A percentile compares a stretch with the other conserved stretches of the same genome.
phyloP scores from a whole-genome alignment of 2,113 vertebrate genomes.

The Brachyistius frenatus region DNA sequence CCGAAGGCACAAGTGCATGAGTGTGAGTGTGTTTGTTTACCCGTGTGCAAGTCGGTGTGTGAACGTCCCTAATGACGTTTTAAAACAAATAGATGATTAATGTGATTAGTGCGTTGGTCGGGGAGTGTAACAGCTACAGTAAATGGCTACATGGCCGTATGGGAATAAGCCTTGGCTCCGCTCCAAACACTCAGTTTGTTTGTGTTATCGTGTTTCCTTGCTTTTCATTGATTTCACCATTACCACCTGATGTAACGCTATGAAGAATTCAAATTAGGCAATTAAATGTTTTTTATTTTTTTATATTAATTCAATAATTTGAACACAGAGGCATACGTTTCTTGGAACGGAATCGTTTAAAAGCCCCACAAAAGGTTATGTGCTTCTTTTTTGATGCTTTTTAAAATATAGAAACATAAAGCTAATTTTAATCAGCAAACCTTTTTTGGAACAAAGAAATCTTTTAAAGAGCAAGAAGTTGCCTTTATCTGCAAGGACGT shows the following conservation, averaged over 20 bases:
- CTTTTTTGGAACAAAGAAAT: background rate
- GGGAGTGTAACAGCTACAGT: constrained; percentile 80
- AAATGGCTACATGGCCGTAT: constrained; percentile 87
- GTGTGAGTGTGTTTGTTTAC: constrained; percentile 37
- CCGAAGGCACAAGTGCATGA: constrained; percentile 48
- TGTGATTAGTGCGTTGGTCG: constrained; percentile 92
- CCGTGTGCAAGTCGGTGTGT: constrained; percentile 41
- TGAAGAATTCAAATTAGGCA: background rate
- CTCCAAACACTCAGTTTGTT: constrained; percentile 80
- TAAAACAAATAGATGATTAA: constrained; percentile 95
- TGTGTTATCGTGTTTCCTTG: constrained; percentile 7
- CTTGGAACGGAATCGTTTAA: background rate
- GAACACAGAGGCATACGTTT: background rate
- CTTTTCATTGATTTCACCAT: constrained; percentile 12
- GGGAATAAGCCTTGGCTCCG: constrained; percentile 81
- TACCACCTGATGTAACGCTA: background rate
- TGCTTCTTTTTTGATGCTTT: background rate
- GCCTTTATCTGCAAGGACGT: background rate
- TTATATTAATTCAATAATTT: no score
- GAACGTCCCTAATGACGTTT: constrained; percentile 90
- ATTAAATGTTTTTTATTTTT: background rate
- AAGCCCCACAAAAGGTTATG: background rate
- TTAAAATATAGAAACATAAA: background rate
- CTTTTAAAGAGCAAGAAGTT: background rate
- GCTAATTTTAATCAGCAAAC: background rate